Base-by-base conservation (phyloP, 2,113 vertebrate genomes). In the Nycticryphes semicollaris region DNA sequence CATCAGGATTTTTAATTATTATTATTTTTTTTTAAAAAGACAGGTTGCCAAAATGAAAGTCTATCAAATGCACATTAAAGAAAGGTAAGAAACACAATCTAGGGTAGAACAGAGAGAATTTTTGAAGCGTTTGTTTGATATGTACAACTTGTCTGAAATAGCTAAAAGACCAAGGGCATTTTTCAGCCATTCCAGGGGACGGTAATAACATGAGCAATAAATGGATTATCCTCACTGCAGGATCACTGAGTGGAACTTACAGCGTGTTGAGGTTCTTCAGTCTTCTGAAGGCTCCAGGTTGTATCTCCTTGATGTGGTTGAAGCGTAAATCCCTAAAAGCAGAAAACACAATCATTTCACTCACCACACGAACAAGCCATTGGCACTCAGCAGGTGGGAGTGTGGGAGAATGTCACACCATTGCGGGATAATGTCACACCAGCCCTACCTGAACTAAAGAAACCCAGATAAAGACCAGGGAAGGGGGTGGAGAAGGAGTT, bases 281-380 rank as follows among this genome's bases (percentile, higher is more conserved):
- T 72, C 98, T 97, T 84, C 96, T 98, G 96, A 99, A 98, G 87
- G 98, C 98, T 73, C 98, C 98, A 28, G 98, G 98, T 45, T 98
- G 97, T 92, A 99, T 98, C 93, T 98, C 98, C 97, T 98, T 99
- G 96, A 99, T 99, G 97, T 97, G 99, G 97, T 99, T 99, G 97
- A 99, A 99, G 74, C 99, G 98, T 94, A 99, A 89, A 94, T 99
- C 99, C 95, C 99, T 99, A 97, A 35, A 96, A 93, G 89, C 62
- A 96, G 86, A 96, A 70, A 87, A 93, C 3, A 59, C 19, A 57
- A 6, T 90, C 86, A 90, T 22, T 18, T 22, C 19, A 27, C 33
- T 47, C 1, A 0, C 15, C 48, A 48, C 2, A 50, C 1, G 21
- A 70, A 64, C 4, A 30, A 75, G 14, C n/a, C 37, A 31, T 50